Evolutionary conservation across 2,888 invertebrate genomes (phyloP), one percentile per base, ranked within the genome.

Genomic region (Drosophila anomalata): DNA sequence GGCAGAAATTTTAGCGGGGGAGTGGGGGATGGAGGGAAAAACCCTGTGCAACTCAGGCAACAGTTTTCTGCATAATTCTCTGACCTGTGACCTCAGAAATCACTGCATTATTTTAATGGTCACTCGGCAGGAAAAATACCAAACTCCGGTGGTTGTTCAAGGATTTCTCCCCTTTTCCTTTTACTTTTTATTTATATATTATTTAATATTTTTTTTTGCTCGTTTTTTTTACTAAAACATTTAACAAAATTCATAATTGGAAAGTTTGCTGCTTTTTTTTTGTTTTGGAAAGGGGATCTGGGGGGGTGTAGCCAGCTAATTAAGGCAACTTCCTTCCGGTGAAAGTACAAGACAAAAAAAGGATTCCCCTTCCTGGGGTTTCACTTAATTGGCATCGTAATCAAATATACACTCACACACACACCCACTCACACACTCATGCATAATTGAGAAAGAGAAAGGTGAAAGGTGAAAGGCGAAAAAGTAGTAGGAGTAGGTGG

Each of bases 61-160:
- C 29, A 29, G 14, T 39, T 29, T 47, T 53, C 52, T 53, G 73
- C 85, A 82, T 81, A 81, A 84, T 84, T 66, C 78, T 83, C 61
- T 68, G 68, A n/a, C 36, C 36, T 36, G 74, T 63, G 48, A 68
- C 70, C 65, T 52, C 58, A 67, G 79, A 79, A 86, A 84, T 84
- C 84, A 81, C 84, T 84, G 84, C 84, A 84, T 83, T 86, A 86
- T 81, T 83, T 76, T 74, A 73, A 74, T 82, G 78, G 78, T 70
- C 75, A 70, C 71, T 73, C 61, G 42, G 31, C 17, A 6, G 6
- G 20, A 17, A 20, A 36, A 42, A 42, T 20, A 20, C 17, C 41
- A 14, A 39, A 36, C 1, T n/a, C 4, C 11, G 26, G 12, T 29
- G 29, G 29, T 9, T 29, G 8, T 29, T 29, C 9, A 29, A 29